Evolutionary conservation across 2,113 vertebrate species (phyloP).

Genomic region (Oncorhynchus masou): DNA sequence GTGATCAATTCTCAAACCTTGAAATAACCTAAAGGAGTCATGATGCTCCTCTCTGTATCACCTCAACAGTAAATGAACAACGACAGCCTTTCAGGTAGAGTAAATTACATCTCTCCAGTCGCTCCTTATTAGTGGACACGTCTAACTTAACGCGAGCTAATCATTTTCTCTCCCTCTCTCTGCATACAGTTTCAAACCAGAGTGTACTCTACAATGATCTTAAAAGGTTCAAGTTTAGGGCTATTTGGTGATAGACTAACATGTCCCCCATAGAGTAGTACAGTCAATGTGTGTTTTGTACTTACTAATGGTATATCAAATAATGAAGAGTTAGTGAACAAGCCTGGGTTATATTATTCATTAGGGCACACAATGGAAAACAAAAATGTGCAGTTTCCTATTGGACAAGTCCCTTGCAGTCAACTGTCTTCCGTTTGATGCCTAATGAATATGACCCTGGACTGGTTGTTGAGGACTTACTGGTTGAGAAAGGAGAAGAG

Average conservation of each 20-base stretch:
- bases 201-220: too few relatives aligned
- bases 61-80: not conserved
- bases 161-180: too few relatives aligned
- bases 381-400: too few relatives aligned
- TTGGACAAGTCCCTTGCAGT: too few relatives aligned
- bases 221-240: not conserved
- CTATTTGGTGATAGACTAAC: not conserved
- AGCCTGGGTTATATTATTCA: not conserved
- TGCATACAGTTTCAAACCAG: too few relatives aligned
- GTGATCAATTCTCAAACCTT: not conserved
- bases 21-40: not conserved
- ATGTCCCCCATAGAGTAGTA: too few relatives aligned
- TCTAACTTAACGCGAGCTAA: not conserved
- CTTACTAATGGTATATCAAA: too few relatives aligned
- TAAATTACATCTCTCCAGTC: not conserved
- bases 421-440: not conserved
- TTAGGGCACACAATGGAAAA: not conserved
- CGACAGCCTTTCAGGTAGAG: not conserved
- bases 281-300: too few relatives aligned
- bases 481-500: conserved; percentile 98
- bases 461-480: conserved; percentile 75
- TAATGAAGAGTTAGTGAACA: too few relatives aligned
- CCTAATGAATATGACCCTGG: not conserved
- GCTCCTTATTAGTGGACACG: not conserved
- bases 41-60: too few relatives aligned